Conservation (phyloP, 2,113 vertebrate species). For the Pelvicachromis taeniatus region DNA sequence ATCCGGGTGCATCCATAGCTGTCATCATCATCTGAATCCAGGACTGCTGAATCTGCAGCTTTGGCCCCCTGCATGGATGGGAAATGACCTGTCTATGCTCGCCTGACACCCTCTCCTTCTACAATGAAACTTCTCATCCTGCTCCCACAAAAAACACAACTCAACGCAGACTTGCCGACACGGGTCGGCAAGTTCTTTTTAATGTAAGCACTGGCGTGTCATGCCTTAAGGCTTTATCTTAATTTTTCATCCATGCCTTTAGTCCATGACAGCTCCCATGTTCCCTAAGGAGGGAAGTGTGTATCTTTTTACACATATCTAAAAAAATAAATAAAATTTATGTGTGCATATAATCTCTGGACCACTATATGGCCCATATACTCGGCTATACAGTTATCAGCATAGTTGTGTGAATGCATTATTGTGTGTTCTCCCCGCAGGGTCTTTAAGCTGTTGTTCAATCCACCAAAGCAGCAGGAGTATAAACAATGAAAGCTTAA, state of each 20-base stretch:
- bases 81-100: constrained; percentile 65
- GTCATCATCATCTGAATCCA: constrained; percentile 65
- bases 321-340: background rate
- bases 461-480: no score
- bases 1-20: constrained; percentile 66
- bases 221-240: background rate
- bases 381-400: background rate
- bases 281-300: background rate
- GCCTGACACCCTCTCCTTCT: constrained; percentile 60
- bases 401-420: no score
- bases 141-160: constrained; percentile 6
- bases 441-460: no score
- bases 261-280: background rate
- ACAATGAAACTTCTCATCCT: constrained; percentile 19
- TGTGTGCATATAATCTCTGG: background rate
- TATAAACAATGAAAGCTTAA: no score
- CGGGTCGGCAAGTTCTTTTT: constrained; percentile 6
- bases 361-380: background rate
- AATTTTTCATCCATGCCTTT: constrained; percentile 9
- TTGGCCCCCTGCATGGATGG: constrained; percentile 53
- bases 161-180: constrained; percentile 13
- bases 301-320: background rate
- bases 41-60: constrained; percentile 60
- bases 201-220: background rate
- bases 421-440: no score